Evolutionary conservation across 2,113 vertebrate genomes (phyloP).

Genomic region (Bubo bubo): DNA sequence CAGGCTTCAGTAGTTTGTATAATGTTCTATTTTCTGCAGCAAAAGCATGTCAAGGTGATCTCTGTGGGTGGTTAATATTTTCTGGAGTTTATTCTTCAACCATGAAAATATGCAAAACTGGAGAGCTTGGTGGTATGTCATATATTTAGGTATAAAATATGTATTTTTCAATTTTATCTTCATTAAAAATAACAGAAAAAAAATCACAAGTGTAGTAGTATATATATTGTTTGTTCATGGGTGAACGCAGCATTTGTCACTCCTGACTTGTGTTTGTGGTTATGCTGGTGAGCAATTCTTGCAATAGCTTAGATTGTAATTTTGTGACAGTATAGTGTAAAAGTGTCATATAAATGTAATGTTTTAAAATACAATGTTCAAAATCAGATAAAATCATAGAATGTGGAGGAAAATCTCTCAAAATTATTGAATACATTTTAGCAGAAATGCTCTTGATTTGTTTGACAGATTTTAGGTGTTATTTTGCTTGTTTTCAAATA

Average conservation of each 20-base stretch:
- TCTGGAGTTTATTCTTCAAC: constrained; percentile 64
- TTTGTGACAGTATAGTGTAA: background rate
- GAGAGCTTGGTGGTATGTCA: constrained; percentile 40
- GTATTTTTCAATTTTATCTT: background rate
- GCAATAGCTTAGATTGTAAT: background rate
- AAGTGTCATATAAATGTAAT: background rate
- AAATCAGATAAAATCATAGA: background rate
- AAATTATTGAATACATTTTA: background rate
- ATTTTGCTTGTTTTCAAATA: background rate
- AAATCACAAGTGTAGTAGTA: background rate
- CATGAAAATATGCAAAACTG: constrained; percentile 67
- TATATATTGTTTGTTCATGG: background rate
- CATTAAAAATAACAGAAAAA: background rate
- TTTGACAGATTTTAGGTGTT: background rate
- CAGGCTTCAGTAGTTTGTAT: constrained; percentile 71
- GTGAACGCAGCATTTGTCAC: background rate
- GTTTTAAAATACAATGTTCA: background rate
- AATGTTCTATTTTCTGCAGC: constrained; percentile 72
- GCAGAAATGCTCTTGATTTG: background rate
- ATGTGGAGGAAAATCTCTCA: background rate
- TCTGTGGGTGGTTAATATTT: constrained; percentile 73
- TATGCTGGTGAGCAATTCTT: background rate
- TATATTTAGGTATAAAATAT: background rate
- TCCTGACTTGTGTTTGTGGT: constrained; percentile 14
- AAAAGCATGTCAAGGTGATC: constrained; percentile 75